These are phyloP conservation scores for Tachystola acroxantha DNA, from an alignment of 2,888 invertebrate genomes.

Conservation along the genomic window DNA sequence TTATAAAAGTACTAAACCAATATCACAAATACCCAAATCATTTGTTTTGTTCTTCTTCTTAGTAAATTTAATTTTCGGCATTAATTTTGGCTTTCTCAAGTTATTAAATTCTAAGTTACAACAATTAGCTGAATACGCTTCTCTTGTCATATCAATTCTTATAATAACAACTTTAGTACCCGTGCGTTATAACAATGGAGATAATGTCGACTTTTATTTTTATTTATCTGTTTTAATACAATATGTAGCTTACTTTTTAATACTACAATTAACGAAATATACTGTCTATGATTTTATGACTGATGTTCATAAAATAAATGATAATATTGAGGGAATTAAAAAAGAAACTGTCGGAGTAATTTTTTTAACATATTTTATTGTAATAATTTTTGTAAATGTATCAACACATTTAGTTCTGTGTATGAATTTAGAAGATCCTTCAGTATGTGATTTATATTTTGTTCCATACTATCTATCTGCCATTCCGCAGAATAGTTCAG, in stretches of 20 bases:
- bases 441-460: neutral
- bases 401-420: neutral
- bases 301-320: neutral
- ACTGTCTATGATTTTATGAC: neutral
- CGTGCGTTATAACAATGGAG: neutral
- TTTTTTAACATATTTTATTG: neutral
- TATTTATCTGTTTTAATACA: no score
- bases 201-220: neutral
- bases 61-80: conserved; percentile 1
- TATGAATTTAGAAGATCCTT: neutral
- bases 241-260: no score
- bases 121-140: neutral
- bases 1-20: neutral
- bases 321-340: neutral
- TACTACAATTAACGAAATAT: neutral
- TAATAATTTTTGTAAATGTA: no score
- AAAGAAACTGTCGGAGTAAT: neutral
- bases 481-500: neutral
- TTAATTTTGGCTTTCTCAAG: conserved; percentile 3
- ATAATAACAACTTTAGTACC: neutral
- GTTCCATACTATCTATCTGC: neutral
- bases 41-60: neutral
- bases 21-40: neutral
- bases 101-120: neutral
- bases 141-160: neutral